These are phyloP conservation scores for Pampusana beccarii DNA, from an alignment of 2,113 vertebrate species.

Conservation along the genomic window DNA sequence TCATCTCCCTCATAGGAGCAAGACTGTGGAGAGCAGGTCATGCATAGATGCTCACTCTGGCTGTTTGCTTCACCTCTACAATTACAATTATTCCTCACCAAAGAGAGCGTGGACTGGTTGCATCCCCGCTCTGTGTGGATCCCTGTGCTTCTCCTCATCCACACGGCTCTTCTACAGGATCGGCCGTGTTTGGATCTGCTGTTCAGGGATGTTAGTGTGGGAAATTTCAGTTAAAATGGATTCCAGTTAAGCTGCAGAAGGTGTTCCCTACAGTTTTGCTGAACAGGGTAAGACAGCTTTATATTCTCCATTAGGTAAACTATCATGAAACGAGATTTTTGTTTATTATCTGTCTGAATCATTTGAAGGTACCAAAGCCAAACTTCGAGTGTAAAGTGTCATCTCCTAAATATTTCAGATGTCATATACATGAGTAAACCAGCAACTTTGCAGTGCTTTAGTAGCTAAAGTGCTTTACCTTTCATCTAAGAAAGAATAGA, in stretches of 20 bases:
- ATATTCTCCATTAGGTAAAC: neutral
- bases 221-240: neutral
- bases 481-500: neutral
- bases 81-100: neutral
- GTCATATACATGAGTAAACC: neutral
- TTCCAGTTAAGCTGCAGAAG: neutral
- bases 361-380: neutral
- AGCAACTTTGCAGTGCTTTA: neutral
- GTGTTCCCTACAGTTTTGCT: neutral
- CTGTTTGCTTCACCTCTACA: neutral
- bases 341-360: neutral
- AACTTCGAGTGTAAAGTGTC: neutral
- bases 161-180: neutral
- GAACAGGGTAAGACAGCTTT: neutral
- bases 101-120: neutral
- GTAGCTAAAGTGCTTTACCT: neutral
- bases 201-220: neutral
- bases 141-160: neutral
- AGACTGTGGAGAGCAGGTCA: neutral
- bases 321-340: neutral
- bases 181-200: fast-evolving
- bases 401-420: neutral
- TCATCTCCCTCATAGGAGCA: neutral
- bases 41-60: neutral
- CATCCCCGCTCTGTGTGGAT: neutral